These are phyloP conservation scores for Amiota mariae DNA, from an alignment of 2,888 invertebrate genomes.

Conservation along the genomic window DNA sequence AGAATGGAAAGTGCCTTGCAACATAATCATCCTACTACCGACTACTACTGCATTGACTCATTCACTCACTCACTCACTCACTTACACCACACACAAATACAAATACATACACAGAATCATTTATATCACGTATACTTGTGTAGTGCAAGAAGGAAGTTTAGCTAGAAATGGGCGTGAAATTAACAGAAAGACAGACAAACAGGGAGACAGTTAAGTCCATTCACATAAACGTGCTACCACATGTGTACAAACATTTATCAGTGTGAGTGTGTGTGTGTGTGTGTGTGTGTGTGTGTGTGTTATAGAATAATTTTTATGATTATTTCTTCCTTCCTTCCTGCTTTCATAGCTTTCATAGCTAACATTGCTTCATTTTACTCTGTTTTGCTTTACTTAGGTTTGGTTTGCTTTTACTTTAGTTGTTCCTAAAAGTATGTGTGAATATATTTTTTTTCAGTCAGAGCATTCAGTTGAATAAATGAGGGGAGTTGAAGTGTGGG, in stretches of 20 bases:
- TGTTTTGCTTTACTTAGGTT: slow-evolving; percentile 17
- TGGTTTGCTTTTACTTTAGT: slow-evolving; percentile 11
- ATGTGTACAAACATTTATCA: not conserved
- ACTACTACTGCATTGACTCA: not conserved
- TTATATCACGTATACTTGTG: slow-evolving; percentile 9
- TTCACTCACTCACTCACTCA: not conserved
- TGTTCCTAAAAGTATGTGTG: slow-evolving; percentile 56
- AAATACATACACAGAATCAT: slow-evolving; percentile 28
- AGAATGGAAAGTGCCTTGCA: slow-evolving; percentile 46
- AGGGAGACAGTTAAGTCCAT: not conserved
- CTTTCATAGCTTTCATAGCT: not conserved
- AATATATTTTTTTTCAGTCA: slow-evolving; percentile 42
- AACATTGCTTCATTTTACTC: slow-evolving; percentile 45
- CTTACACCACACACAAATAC: slow-evolving; percentile 32
- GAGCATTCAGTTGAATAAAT: not conserved
- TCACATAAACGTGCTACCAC: too few relatives aligned
- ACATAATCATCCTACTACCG: slow-evolving; percentile 60
- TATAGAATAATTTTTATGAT: slow-evolving; percentile 71
- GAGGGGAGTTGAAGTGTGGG: slow-evolving; percentile 54
- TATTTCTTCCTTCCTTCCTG: slow-evolving; percentile 69
- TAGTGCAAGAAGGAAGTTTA: too few relatives aligned
- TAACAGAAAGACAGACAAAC: slow-evolving; percentile 16
- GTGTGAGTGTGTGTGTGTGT: slow-evolving; percentile 18
- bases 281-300: slow-evolving; percentile 41
- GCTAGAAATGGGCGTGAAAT: slow-evolving; percentile 1